Conservation (phyloP, 2,113 vertebrate genomes). For the Thomomys bottae region DNA sequence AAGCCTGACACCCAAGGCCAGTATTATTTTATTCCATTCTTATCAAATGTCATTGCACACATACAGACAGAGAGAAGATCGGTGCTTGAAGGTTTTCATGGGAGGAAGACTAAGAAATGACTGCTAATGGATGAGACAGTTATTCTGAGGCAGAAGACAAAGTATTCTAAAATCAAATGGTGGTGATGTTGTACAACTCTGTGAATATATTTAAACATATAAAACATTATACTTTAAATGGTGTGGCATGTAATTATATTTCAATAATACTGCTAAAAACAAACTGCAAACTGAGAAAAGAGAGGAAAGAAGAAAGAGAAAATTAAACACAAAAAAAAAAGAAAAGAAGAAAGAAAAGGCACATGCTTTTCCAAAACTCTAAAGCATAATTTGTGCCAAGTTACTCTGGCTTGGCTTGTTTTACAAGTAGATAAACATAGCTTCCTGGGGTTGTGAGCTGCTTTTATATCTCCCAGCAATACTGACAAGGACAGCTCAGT, state of each 20-base stretch:
- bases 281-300: not conserved
- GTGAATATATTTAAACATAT: conserved; percentile 15
- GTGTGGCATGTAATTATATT: not conserved
- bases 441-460: not conserved
- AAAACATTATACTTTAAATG: not conserved
- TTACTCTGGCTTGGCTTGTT: not conserved
- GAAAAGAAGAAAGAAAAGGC: not conserved
- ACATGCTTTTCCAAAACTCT: not conserved
- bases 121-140: not conserved
- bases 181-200: not conserved
- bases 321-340: not conserved
- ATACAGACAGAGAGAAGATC: not conserved
- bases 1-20: not conserved
- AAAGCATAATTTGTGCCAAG: not conserved
- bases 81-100: not conserved
- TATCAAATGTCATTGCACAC: not conserved
- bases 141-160: not conserved
- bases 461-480: not conserved
- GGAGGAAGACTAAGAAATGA: not conserved
- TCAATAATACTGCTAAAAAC: not conserved
- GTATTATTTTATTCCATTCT: not conserved
- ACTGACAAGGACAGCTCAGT: not conserved
- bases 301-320: not conserved
- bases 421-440: not conserved
- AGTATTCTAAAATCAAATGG: conserved; percentile 35